Evolutionary conservation across 2,797 vertebrate genomes (phyloP), one percentile per base, ranked within the genome.

Genomic region (Tokudaia tokunoshimensis): DNA sequence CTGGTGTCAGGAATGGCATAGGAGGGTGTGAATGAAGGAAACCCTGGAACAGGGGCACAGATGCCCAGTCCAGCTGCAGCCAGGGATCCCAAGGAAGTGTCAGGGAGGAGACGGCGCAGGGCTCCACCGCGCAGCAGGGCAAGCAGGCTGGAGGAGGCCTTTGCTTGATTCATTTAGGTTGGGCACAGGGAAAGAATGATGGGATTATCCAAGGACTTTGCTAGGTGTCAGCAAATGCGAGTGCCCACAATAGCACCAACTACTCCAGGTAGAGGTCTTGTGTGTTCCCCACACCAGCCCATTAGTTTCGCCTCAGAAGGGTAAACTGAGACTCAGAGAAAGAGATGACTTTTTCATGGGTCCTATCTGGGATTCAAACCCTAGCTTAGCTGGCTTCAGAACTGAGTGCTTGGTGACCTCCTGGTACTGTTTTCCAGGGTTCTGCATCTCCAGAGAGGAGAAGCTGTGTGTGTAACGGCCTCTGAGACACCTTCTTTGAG

Each of bases 311-410:
- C 26, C 37, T 50, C 72, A 78, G 84, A 61, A 44, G 81, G 70
- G 47, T 75, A 83, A n/a, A 85, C 17, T 15, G 90, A 93, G 80
- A 57, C 41, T 70, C 19, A 22, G 67, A 50, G 70, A 82, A 81
- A 76, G 22, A 50, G 63, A 37, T 31, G 44, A 55, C 44, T 14
- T 44, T 37, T 75, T 70, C 79, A n/a, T 4, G 19, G 65, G 92
- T n/a, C 67, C 75, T 47, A 61, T 84, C 29, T 65, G 44, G 81
- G 57, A 83, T 55, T 74, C 24, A 55, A 89, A 59, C 41, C 11
- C 55, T 93, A 44, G 26, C 59, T 79, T 89, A 24, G 41, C 67
- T 47, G 55, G 22, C 74, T 94, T 67, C 59, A 55, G 85, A 89
- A n/a, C 37, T 65, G 34, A 52, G 24, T 44, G 7, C 14, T 83